Conservation (phyloP, 2,888 invertebrate species). For the Girardia tigrina region DNA sequence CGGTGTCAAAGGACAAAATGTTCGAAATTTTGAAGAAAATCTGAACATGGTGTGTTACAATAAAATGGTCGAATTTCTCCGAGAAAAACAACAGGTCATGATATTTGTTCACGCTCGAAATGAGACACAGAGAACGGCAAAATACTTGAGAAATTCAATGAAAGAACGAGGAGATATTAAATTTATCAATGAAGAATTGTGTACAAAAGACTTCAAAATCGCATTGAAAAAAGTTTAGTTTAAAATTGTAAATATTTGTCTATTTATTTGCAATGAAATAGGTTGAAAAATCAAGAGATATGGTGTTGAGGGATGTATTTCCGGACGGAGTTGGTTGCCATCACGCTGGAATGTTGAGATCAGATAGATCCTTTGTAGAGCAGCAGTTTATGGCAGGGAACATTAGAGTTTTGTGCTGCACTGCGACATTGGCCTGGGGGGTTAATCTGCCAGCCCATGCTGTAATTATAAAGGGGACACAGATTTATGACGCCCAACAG, state of each 20-base stretch:
- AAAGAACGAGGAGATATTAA: neutral
- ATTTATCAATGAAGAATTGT: neutral
- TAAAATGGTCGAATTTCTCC: constrained; percentile 35
- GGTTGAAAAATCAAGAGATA: neutral
- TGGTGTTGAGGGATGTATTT: neutral
- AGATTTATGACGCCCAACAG: constrained; percentile 86
- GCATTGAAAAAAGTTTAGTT: neutral
- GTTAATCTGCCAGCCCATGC: constrained; percentile 97
- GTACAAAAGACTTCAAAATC: neutral
- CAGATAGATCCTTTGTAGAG: constrained; percentile 66
- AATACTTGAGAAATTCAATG: neutral
- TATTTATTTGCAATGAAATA: neutral
- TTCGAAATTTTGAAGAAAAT: constrained; percentile 8
- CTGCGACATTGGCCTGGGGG: constrained; percentile 96
- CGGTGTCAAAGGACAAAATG: constrained; percentile 54
- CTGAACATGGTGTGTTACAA: constrained; percentile 34
- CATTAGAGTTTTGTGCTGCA: constrained; percentile 76
- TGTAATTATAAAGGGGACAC: constrained; percentile 85
- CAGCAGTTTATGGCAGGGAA: constrained; percentile 74
- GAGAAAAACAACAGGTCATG: constrained; percentile 58
- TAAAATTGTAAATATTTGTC: neutral
- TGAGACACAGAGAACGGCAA: constrained; percentile 75
- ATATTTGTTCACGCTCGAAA: constrained; percentile 95
- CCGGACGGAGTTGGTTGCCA: constrained; percentile 53
- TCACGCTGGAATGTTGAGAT: constrained; percentile 82